Conservation (phyloP, 2,888 invertebrate genomes). For the Pandemis heparana region DNA sequence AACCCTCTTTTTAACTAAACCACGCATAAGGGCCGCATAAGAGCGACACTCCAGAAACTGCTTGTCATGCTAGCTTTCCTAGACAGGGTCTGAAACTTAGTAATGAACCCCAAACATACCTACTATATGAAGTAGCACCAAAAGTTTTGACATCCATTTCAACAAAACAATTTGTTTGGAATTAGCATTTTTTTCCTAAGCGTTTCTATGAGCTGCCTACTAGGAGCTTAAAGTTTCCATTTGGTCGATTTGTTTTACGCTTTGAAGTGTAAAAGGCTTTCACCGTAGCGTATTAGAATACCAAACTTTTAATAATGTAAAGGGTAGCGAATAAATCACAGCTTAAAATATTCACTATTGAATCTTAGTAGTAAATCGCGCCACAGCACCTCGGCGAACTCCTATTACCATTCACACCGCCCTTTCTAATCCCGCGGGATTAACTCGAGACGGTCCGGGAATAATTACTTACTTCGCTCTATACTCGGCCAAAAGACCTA, state of each 20-base stretch:
- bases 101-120: background rate
- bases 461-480: conserved; percentile 82
- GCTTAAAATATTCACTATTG: conserved; percentile 84
- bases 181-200: too few relatives aligned
- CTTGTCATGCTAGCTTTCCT: background rate
- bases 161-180: too few relatives aligned
- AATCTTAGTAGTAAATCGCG: conserved; percentile 84
- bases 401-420: conserved; percentile 84
- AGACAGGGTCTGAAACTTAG: background rate
- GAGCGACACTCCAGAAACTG: background rate
- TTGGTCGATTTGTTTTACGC: background rate
- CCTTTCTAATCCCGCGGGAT: conserved; percentile 83
- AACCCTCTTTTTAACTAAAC: background rate
- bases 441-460: conserved; percentile 80
- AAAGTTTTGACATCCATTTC: background rate
- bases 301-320: conserved; percentile 49
- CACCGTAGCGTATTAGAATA: background rate
- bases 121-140: background rate
- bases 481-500: conserved; percentile 60
- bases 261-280: conserved; percentile 1
- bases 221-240: background rate
- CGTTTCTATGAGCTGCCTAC: background rate
- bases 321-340: conserved; percentile 73
- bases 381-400: conserved; percentile 79
- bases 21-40: background rate